These are phyloP conservation scores for Blera fallax DNA, from an alignment of 2,888 invertebrate genomes.

Conservation along the genomic window DNA sequence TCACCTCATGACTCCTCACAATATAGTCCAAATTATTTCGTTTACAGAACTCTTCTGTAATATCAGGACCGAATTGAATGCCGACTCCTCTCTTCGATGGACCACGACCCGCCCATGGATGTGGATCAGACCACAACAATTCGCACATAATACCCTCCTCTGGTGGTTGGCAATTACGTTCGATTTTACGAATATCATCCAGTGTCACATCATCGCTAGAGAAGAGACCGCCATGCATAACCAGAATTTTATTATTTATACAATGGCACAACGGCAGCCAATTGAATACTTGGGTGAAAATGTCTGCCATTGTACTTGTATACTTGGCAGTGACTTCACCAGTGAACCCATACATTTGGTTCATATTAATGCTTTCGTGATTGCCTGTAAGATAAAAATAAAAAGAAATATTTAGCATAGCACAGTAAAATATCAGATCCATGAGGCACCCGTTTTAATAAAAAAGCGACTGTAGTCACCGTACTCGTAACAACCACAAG, in stretches of 20 bases:
- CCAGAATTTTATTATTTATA: constrained; percentile 91
- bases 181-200: constrained; percentile 93
- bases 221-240: constrained; percentile 99
- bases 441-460: too few relatives aligned
- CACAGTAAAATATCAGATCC: too few relatives aligned
- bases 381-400: constrained; percentile 87
- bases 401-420: not conserved
- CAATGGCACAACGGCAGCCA: constrained; percentile 98
- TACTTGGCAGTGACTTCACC: constrained; percentile 99
- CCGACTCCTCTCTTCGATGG: constrained; percentile 99
- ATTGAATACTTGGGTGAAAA: constrained; percentile 99
- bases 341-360: constrained; percentile 99
- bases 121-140: constrained; percentile 99
- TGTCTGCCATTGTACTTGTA: constrained; percentile 95
- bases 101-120: constrained; percentile 92
- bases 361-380: constrained; percentile 99
- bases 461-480: too few relatives aligned
- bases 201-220: constrained; percentile 96
- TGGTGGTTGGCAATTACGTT: constrained; percentile 97
- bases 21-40: constrained; percentile 95
- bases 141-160: constrained; percentile 99
- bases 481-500: too few relatives aligned
- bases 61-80: constrained; percentile 99
- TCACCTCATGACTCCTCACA: constrained; percentile 98
- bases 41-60: constrained; percentile 92